Evolutionary conservation across 2,113 vertebrate genomes (phyloP).

Genomic region (Hemiprocne comata): DNA sequence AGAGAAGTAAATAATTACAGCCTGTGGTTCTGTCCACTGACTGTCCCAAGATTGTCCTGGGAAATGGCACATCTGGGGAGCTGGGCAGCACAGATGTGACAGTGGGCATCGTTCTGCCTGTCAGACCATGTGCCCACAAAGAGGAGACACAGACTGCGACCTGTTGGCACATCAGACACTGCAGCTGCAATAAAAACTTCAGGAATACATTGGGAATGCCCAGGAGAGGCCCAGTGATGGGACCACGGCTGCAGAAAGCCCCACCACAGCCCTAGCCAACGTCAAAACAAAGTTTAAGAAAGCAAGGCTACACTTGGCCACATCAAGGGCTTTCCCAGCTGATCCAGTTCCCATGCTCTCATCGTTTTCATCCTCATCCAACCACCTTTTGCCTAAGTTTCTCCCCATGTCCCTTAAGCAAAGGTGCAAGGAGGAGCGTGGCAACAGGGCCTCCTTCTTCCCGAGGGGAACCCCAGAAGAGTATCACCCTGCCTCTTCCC

Average conservation of each 20-base stretch:
- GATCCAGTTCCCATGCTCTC: background rate
- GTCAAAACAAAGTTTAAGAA: conserved; percentile 1
- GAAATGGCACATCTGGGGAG: background rate
- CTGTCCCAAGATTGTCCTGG: background rate
- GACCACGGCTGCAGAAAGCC: background rate
- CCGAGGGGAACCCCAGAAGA: background rate
- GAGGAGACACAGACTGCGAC: background rate
- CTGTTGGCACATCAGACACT: background rate
- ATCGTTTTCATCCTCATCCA: background rate
- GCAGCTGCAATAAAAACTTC: background rate
- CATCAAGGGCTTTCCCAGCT: background rate
- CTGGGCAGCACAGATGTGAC: background rate
- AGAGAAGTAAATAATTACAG: background rate
- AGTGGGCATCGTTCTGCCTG: background rate
- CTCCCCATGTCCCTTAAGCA: background rate
- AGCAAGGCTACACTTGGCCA: background rate
- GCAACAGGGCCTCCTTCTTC: background rate
- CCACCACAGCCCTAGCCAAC: background rate
- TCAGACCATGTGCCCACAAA: background rate
- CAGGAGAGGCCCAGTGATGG: background rate
- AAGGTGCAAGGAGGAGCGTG: background rate
- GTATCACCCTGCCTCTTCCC: background rate
- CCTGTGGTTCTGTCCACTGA: background rate
- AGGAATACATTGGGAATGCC: background rate
- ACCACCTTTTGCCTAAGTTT: background rate